A percentile compares a stretch with the other conserved stretches of the same genome.
phyloP scores from a whole-genome alignment of 2,888 invertebrate species.

The Agapostemon virescens region DNA sequence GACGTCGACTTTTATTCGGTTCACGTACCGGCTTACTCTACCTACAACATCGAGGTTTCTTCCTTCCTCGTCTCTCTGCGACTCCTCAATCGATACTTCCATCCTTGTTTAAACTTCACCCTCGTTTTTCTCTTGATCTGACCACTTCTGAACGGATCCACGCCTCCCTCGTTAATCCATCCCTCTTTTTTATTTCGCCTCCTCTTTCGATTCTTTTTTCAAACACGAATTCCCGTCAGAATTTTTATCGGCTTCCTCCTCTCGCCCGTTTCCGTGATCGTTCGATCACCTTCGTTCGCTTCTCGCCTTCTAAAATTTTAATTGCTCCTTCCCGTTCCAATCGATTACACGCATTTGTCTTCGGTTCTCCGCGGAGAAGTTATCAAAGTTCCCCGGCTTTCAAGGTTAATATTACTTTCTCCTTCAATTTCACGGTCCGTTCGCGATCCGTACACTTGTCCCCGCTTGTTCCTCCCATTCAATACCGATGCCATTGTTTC shows the following conservation, averaged over 20 bases:
- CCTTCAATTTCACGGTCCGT: background rate
- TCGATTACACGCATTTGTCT: background rate
- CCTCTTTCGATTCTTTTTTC: background rate
- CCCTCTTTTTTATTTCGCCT: background rate
- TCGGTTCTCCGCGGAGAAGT: background rate
- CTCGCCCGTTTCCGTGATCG: background rate
- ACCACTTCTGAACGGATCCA: constrained; percentile 36
- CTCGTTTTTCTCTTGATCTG: constrained; percentile 22
- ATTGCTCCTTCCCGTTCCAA: background rate
- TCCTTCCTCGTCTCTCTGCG: constrained; percentile 7
- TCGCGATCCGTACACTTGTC: background rate
- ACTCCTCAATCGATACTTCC: constrained; percentile 22
- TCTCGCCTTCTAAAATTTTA: background rate
- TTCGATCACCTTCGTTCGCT: background rate
- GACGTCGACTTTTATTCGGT: constrained; percentile 64
- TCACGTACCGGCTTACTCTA: constrained; percentile 62
- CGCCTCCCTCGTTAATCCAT: constrained; percentile 38
- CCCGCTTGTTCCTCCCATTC: background rate
- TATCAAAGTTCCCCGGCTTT: background rate
- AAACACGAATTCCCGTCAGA: constrained; percentile 4
- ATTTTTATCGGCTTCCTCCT: background rate
- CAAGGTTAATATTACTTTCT: constrained; percentile 6
- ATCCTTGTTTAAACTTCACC: constrained; percentile 26
- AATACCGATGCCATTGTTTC: background rate
- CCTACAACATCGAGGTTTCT: constrained; percentile 35